Evolutionary conservation across 1,140 invertebrate species (phyloP).

Genomic region (Drosophila santomea): DNA sequence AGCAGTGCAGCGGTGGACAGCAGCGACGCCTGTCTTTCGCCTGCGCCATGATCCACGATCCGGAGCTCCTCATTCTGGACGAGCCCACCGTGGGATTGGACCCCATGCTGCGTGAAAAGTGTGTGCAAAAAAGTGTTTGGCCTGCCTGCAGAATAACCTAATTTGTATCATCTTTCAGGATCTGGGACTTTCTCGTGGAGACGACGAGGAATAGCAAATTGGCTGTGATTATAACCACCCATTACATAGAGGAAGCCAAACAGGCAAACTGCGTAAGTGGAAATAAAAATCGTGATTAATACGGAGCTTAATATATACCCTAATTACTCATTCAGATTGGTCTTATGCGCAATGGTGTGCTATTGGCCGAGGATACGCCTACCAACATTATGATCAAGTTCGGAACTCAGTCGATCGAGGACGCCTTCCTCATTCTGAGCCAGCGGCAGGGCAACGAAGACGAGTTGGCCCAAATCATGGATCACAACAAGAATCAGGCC

Average conservation of each 20-base stretch:
- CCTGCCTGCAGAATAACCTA: neutral
- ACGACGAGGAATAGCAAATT: slow-evolving; percentile 89
- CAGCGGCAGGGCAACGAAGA: slow-evolving; percentile 86
- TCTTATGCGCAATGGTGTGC: slow-evolving; percentile 92
- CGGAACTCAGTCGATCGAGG: slow-evolving; percentile 89
- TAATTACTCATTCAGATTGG: slow-evolving; percentile 89
- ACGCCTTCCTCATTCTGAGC: slow-evolving; percentile 90
- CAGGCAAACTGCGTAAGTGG: slow-evolving; percentile 91
- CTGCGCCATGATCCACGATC: slow-evolving; percentile 93
- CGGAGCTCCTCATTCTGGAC: slow-evolving; percentile 95
- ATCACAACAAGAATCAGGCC: slow-evolving; percentile 53
- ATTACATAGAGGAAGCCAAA: slow-evolving; percentile 97
- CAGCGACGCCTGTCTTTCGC: slow-evolving; percentile 94
- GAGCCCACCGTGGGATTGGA: slow-evolving; percentile 97
- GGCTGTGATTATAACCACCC: slow-evolving; percentile 95
- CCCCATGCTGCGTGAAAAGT: slow-evolving; percentile 94
- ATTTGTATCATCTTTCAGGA: slow-evolving; percentile 86
- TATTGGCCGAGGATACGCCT: slow-evolving; percentile 94
- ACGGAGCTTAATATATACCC: too few species aligned
- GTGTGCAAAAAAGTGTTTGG: slow-evolving; percentile 13
- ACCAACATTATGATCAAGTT: slow-evolving; percentile 87
- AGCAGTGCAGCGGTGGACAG: slow-evolving; percentile 93
- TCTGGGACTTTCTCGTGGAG: slow-evolving; percentile 94
- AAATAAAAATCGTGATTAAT: too few species aligned
- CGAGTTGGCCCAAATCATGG: slow-evolving; percentile 59